phyloP scores from a whole-genome alignment of 2,797 vertebrate genomes.

The Hoplostethus atlanticus region DNA sequence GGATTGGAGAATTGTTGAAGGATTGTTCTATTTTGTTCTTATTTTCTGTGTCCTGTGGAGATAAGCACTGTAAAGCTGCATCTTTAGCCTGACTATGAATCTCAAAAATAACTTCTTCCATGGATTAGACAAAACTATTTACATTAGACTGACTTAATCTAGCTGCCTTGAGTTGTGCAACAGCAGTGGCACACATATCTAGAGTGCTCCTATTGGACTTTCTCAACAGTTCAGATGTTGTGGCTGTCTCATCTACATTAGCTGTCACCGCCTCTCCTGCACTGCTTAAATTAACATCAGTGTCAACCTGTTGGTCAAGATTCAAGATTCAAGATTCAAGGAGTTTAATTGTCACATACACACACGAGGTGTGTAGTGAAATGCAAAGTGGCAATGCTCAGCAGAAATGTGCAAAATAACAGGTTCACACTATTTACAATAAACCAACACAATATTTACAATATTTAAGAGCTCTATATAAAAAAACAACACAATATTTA shows the following conservation, averaged over 20 bases:
- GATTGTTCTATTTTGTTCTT: constrained; percentile 27
- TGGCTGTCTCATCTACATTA: constrained; percentile 16
- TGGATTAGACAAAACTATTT: constrained; percentile 36
- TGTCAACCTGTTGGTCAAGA: constrained; percentile 13
- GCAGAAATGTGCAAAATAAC: no score
- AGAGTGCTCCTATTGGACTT: constrained; percentile 22
- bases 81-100: constrained; percentile 41
- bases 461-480: no score
- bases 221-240: constrained; percentile 1
- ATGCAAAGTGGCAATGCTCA: no score
- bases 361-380: no score
- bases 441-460: no score
- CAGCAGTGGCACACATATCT: constrained; percentile 26
- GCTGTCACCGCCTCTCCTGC: constrained; percentile 1
- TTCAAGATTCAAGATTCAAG: no score
- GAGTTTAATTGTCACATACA: no score
- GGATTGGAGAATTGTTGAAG: constrained; percentile 41
- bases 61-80: constrained; percentile 40
- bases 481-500: no score
- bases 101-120: constrained; percentile 26
- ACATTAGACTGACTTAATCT: constrained; percentile 27
- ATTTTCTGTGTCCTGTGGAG: constrained; percentile 32
- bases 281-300: constrained; percentile 27
- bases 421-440: no score
- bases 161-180: constrained; percentile 30